Base-by-base conservation (phyloP, 2,113 vertebrate species). In the Neofelis nebulosa region DNA sequence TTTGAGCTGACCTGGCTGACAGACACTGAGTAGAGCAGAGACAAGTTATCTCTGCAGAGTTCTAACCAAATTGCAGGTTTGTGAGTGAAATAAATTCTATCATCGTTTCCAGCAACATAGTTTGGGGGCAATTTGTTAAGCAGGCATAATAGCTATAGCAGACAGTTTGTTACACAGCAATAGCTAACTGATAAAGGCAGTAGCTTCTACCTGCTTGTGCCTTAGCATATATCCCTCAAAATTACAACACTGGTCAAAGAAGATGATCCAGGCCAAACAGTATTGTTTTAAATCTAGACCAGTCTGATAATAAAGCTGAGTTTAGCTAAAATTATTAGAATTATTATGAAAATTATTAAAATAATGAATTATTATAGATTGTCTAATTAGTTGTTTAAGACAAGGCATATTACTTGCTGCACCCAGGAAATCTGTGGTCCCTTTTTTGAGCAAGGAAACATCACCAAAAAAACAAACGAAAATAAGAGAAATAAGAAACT, bases 401-500 rank as follows among this genome's bases (percentile, higher is more conserved):
- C 52, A 92, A 90, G 5, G 4, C 76, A 79, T 27, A 63, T 33
- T 55, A 68, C 7, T 63, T 76, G n/a, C 25, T 61, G 1, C 14
- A 52, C 27, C 57, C 29, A 27, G 38, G 23, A 41, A 83, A 91
- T 82, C 16, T 89, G 25, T 13, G 13, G 21, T 65, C 86, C 33
- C 36, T 87, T 63, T 88, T 78, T 29, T 71, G 61, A 48, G 18
- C 15, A 92, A 93, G 52, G 79, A 97, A 96, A 95, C 21, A 83
- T 66, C 41, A 31, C 25, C 12, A 38, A 10, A 41, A 61, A 78
- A n/a, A 52, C 25, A 63, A 86, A 87, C 13, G n/a, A 73, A 48
- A 11, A 41, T 84, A 52, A 68, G 76, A 52, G 48, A 79, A 79
- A 89, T 73, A 14, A 94, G 45, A 83, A 96, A 94, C 68, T 65